Evolutionary conservation across 2,113 vertebrate genomes (phyloP).

Genomic region (Sarotherodon lohbergeri): DNA sequence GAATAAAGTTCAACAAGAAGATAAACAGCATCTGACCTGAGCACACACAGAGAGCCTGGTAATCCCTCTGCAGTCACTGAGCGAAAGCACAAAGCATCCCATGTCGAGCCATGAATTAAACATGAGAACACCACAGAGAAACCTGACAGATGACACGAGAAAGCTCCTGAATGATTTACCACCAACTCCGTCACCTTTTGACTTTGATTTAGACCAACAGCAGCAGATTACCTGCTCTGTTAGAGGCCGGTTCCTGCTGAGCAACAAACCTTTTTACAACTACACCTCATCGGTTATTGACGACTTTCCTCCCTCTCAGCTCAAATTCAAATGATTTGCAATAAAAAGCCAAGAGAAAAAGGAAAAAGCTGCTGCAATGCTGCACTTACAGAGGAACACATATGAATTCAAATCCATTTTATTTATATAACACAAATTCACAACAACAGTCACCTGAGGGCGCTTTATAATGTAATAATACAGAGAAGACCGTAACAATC

Average conservation of each 20-base stretch:
- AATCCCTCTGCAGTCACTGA: background rate
- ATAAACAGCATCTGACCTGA: background rate
- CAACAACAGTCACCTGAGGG: background rate
- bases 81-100: background rate
- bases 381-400: background rate
- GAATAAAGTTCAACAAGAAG: background rate
- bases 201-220: background rate
- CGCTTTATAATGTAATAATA: background rate
- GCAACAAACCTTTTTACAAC: background rate
- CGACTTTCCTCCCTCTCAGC: background rate
- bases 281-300: background rate
- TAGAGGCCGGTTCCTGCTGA: background rate
- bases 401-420: background rate
- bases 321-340: background rate
- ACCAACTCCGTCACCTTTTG: background rate
- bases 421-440: background rate
- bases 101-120: background rate
- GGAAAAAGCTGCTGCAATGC: background rate
- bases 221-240: background rate
- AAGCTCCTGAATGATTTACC: background rate
- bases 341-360: background rate
- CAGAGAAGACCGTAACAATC: background rate
- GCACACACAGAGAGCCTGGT: background rate
- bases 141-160: background rate
- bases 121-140: background rate